Percentiles rank a stretch among this genome's conserved stretches.
Evolutionary conservation across 1,140 invertebrate genomes (phyloP).

Genomic region (Argopecten irradians): DNA sequence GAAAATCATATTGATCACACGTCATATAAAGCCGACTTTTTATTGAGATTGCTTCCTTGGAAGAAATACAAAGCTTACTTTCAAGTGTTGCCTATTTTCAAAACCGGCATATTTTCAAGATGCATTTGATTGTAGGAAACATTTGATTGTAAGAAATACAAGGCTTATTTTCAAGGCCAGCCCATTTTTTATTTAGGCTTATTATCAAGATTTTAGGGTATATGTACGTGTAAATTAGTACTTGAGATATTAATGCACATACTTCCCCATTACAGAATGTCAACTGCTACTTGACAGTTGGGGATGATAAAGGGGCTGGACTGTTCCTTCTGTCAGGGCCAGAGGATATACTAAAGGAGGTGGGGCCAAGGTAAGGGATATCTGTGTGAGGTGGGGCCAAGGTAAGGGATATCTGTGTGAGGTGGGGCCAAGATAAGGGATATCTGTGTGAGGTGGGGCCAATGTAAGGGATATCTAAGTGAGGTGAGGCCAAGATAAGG

Average conservation of each 20-base stretch:
- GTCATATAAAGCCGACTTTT: no score
- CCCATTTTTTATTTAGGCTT: neutral
- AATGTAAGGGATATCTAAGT: constrained; percentile 71
- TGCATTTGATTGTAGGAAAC: no score
- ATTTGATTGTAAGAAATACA: no score
- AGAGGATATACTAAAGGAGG: constrained; percentile 58
- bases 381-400: constrained; percentile 71
- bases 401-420: constrained; percentile 71
- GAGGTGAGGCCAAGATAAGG: no score
- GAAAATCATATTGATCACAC: no score
- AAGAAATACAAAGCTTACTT: neutral
- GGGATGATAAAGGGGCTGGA: constrained; percentile 83
- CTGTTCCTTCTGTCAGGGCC: constrained; percentile 80
- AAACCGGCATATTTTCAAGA: no score
- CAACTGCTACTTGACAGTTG: constrained; percentile 83
- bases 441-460: constrained; percentile 70
- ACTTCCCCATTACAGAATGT: constrained; percentile 75
- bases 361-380: constrained; percentile 67
- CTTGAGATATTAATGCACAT: neutral
- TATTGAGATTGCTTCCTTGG: no score
- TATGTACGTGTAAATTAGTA: neutral
- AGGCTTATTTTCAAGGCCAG: no score
- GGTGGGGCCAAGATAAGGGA: constrained; percentile 67
- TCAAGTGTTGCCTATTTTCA: neutral
- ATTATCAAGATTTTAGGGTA: no score